These are phyloP conservation scores for Catharus bicknelli DNA, from an alignment of 2,113 vertebrate genomes.

Conservation along the genomic window DNA sequence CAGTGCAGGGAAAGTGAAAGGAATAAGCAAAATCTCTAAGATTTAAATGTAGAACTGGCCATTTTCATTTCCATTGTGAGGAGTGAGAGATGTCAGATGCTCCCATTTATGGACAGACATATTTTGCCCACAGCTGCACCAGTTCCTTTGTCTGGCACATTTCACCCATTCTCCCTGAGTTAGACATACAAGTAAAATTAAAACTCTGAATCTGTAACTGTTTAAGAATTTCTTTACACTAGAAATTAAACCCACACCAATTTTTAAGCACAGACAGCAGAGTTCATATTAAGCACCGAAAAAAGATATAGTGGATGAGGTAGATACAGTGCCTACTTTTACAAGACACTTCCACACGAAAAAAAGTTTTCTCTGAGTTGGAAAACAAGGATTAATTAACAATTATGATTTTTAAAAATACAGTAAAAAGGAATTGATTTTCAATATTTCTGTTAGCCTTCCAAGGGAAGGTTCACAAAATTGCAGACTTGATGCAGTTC, in stretches of 20 bases:
- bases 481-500: neutral
- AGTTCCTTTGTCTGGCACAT: neutral
- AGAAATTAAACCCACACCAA: neutral
- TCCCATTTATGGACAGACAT: neutral
- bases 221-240: neutral
- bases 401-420: neutral
- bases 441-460: neutral
- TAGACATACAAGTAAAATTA: neutral
- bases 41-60: neutral
- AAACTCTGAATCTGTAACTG: neutral
- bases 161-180: neutral
- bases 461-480: neutral
- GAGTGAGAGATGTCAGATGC: neutral
- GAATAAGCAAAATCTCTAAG: neutral
- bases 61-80: neutral
- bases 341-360: fast-evolving
- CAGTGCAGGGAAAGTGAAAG: neutral
- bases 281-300: neutral
- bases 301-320: neutral
- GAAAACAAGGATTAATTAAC: neutral
- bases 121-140: neutral
- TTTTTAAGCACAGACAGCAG: neutral
- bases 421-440: neutral
- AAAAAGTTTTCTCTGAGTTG: neutral
- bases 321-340: neutral